Conservation (phyloP, 92 coral and sea anemone species). For the Epizoanthus scotinus region DNA sequence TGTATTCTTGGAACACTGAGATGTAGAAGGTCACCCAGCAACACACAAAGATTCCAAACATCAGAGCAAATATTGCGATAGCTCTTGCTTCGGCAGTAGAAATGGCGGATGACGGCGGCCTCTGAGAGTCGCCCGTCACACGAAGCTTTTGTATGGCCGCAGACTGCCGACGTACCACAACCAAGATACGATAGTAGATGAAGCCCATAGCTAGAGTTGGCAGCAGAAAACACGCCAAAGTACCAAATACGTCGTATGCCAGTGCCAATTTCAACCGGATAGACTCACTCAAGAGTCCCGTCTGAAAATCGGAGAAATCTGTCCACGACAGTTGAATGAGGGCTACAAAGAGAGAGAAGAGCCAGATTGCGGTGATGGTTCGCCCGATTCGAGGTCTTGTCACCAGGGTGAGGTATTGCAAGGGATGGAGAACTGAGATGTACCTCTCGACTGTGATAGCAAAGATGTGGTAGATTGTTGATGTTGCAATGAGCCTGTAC, state of each 20-base stretch:
- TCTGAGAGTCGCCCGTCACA: constrained; percentile 39
- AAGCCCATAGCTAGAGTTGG: constrained; percentile 79
- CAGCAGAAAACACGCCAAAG: constrained; percentile 66
- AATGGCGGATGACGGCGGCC: constrained; percentile 6
- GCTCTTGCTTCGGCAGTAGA: constrained; percentile 82
- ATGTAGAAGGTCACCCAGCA: constrained; percentile 97
- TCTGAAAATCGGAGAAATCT: constrained; percentile 45
- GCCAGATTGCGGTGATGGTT: constrained; percentile 76
- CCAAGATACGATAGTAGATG: constrained; percentile 81
- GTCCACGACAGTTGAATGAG: constrained; percentile 84
- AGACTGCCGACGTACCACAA: constrained; percentile 78
- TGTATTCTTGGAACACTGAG: constrained; percentile 59
- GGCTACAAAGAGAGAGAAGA: constrained; percentile 69
- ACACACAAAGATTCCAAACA: constrained; percentile 84
- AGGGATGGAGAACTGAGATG: constrained; percentile 83
- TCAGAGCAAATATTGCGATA: constrained; percentile 80
- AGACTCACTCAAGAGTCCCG: constrained; percentile 37
- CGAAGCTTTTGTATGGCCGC: constrained; percentile 68
- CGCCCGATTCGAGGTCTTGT: constrained; percentile 69
- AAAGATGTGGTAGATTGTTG: constrained; percentile 92
- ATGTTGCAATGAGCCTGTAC: constrained; percentile 89
- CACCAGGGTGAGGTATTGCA: constrained; percentile 73
- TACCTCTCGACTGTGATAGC: constrained; percentile 91
- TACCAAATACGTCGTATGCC: constrained; percentile 68
- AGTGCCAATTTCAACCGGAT: constrained; percentile 52